phyloP scores from a whole-genome alignment of 1,140 invertebrate species.

The Saccostrea cuccullata region DNA sequence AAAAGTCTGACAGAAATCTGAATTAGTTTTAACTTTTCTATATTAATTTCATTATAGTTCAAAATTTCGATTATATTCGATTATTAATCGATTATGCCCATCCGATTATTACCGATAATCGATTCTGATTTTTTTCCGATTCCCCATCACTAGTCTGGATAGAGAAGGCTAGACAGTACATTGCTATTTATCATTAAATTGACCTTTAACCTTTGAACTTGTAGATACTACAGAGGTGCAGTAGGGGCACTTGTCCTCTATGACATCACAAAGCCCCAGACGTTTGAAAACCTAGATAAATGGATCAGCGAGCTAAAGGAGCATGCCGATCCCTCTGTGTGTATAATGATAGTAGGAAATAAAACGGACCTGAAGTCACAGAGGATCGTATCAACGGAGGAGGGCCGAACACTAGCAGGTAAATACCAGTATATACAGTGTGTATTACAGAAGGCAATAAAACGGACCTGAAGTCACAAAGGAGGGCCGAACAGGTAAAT shows the following conservation, averaged over 20 bases:
- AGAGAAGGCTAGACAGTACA: too few species aligned
- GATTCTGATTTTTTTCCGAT: too few species aligned
- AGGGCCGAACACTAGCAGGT: constrained; percentile 95
- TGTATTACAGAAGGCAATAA: too few species aligned
- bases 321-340: constrained; percentile 72
- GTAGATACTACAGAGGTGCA: constrained; percentile 76
- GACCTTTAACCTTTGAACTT: neutral
- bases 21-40: too few species aligned
- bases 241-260: constrained; percentile 76
- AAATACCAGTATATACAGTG: neutral
- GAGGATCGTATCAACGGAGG: constrained; percentile 89
- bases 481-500: too few species aligned
- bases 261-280: constrained; percentile 75
- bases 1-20: too few species aligned
- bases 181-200: neutral
- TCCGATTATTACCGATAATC: too few species aligned
- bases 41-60: too few species aligned
- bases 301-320: constrained; percentile 74
- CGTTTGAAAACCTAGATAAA: constrained; percentile 73
- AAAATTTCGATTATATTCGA: too few species aligned
- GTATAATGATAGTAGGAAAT: constrained; percentile 78
- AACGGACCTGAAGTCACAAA: too few species aligned
- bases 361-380: constrained; percentile 75
- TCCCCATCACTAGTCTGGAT: too few species aligned
- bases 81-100: too few species aligned